Percentiles rank a stretch among this genome's conserved stretches.
Evolutionary conservation across 1,140 invertebrate genomes (phyloP).

Genomic region (Drosophila carrolli): DNA sequence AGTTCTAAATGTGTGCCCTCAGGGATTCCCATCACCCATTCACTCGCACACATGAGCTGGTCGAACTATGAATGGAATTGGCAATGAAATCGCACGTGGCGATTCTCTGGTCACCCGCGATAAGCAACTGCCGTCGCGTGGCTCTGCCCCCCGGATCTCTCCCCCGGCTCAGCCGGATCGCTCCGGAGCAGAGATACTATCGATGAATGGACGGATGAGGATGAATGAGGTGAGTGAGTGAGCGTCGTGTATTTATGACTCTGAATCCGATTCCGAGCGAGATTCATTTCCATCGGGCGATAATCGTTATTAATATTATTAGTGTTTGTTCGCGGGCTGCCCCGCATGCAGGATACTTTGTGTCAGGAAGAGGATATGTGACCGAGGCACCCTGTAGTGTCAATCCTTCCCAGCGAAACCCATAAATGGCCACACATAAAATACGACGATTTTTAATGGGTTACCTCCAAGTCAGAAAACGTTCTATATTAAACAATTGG

Average conservation of each 20-base stretch:
- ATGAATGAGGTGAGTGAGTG: conserved; percentile 30
- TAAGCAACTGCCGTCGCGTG: conserved; percentile 80
- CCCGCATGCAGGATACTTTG: conserved; percentile 2
- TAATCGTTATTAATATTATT: conserved; percentile 81
- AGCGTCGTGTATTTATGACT: conserved; percentile 68
- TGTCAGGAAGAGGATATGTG: not conserved
- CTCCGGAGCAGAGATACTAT: conserved; percentile 50
- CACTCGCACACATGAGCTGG: conserved; percentile 43
- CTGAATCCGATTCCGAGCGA: conserved; percentile 51
- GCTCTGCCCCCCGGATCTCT: conserved; percentile 8
- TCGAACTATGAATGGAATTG: conserved; percentile 62
- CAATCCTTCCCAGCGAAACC: not conserved
- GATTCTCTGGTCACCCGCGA: conserved; percentile 78
- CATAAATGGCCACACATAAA: not conserved
- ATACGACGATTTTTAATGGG: no score
- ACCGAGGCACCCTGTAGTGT: not conserved
- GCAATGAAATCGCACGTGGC: conserved; percentile 69
- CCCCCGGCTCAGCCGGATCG: not conserved
- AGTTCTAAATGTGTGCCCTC: not conserved
- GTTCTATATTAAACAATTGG: no score
- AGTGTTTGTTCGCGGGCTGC: conserved; percentile 49
- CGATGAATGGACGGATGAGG: conserved; percentile 16
- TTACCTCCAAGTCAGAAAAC: no score
- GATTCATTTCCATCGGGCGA: conserved; percentile 49
- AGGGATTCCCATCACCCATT: not conserved